phyloP scores from a whole-genome alignment of 2,113 vertebrate species.

The Regulus satrapa region DNA sequence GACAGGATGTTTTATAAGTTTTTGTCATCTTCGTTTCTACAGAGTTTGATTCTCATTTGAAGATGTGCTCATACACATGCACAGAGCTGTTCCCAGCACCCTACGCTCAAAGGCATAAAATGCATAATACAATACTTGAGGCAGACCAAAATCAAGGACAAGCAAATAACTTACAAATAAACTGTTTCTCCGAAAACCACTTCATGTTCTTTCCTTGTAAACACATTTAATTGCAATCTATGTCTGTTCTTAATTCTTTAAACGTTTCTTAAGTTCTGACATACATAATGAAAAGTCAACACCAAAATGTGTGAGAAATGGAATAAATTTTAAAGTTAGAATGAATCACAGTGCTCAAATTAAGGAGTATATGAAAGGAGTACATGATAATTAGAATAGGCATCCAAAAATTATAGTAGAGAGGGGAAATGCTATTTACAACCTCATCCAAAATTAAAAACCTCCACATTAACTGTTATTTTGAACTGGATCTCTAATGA shows the following conservation, averaged over 20 bases:
- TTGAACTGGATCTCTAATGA: not conserved
- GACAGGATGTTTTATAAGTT: not conserved
- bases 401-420: not conserved
- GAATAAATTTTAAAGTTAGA: not conserved
- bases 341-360: not conserved
- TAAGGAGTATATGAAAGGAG: not conserved
- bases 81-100: not conserved
- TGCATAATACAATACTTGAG: not conserved
- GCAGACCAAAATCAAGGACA: not conserved
- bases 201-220: not conserved
- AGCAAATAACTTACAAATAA: not conserved
- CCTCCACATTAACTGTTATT: not conserved
- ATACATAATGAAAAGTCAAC: not conserved
- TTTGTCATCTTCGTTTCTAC: not conserved
- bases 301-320: not conserved
- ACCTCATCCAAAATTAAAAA: not conserved
- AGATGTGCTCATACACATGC: not conserved
- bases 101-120: not conserved
- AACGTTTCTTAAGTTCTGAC: not conserved
- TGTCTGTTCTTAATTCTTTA: not conserved
- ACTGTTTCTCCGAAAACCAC: not conserved
- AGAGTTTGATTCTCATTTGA: not conserved
- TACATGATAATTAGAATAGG: not conserved
- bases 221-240: not conserved
- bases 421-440: not conserved